Base-by-base conservation (phyloP, 1,140 invertebrate genomes). In the Rhizoglyphus robini region DNA sequence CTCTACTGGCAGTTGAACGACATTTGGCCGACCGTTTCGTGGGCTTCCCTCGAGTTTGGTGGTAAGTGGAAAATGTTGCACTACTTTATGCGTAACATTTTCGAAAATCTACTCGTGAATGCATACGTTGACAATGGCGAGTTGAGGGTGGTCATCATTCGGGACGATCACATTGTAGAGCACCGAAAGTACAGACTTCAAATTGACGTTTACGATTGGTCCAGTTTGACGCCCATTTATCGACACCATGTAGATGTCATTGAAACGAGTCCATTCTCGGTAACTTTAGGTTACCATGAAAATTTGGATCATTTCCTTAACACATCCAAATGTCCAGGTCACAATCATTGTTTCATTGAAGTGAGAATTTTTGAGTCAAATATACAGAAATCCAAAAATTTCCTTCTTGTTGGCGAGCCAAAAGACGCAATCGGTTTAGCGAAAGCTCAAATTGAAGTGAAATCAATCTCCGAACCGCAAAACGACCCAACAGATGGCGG, bases 1-100 rank as follows among this genome's bases (percentile, higher is more conserved):
- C 79, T 99, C 41, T 99, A 97, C 78, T 99, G 96, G 96, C 96
- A 99, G 75, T 76, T 99, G 1, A 98, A 99, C 77, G 95, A 99
- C 76, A 88, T 98, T 25, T 99, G 96, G 96, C 87, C 89, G 73
- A 93, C 90, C 8, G 91, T 95, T 0, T 90, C 92, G 3, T 99
- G 96, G 96, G 86, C 91, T 30, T 84, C 89, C 18, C 88, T 96
- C 68, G 89, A 93, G 77, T 87, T 83, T 74, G 80, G 79, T 49
- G 87, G 88, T 29, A 81, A 82, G 67, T 93, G 88, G 86, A 90
- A 96, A 79, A 88, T 96, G 82, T 74, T 94, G 3, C 92, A 96
- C 71, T 93, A 96, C 74, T 96, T 83, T 75, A 88, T 86, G 0
- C 81, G 81, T 54, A 79, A 86, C 3, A 94, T 96, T 69, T 92